Conservation (phyloP, 2,888 invertebrate genomes). For the Brachyptera risi region DNA sequence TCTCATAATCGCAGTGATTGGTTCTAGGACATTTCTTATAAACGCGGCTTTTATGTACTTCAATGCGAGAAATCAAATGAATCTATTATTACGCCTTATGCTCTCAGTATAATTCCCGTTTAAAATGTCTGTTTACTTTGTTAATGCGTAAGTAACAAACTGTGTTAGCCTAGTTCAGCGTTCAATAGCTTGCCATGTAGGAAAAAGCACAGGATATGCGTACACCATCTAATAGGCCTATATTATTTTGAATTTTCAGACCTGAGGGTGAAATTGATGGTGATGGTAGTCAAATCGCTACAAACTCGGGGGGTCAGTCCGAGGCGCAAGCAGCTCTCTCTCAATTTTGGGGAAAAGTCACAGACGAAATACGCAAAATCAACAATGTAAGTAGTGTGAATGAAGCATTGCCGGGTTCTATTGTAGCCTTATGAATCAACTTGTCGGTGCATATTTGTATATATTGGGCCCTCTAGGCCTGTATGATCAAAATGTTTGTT, state of each 20-base stretch:
- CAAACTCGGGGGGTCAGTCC: conserved; percentile 46
- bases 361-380: conserved; percentile 74
- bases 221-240: too few species aligned
- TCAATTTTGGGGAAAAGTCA: conserved; percentile 78
- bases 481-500: too few species aligned
- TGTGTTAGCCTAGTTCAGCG: too few species aligned
- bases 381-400: conserved; percentile 62
- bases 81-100: conserved; percentile 1
- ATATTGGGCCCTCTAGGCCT: too few species aligned
- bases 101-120: not conserved
- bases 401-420: too few species aligned
- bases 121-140: conserved; percentile 58
- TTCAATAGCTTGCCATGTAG: too few species aligned
- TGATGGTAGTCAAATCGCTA: conserved; percentile 27
- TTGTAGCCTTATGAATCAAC: too few species aligned
- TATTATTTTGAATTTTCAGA: conserved; percentile 1
- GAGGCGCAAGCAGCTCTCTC: conserved; percentile 69
- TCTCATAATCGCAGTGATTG: conserved; percentile 34
- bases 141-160: conserved; percentile 61
- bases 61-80: not conserved
- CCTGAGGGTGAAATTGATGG: conserved; percentile 43
- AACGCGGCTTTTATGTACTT: conserved; percentile 32
- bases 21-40: conserved; percentile 31
- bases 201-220: too few species aligned
- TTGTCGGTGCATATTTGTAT: too few species aligned